phyloP scores from a whole-genome alignment of 2,888 invertebrate genomes.

The Nomada goodeniana region DNA sequence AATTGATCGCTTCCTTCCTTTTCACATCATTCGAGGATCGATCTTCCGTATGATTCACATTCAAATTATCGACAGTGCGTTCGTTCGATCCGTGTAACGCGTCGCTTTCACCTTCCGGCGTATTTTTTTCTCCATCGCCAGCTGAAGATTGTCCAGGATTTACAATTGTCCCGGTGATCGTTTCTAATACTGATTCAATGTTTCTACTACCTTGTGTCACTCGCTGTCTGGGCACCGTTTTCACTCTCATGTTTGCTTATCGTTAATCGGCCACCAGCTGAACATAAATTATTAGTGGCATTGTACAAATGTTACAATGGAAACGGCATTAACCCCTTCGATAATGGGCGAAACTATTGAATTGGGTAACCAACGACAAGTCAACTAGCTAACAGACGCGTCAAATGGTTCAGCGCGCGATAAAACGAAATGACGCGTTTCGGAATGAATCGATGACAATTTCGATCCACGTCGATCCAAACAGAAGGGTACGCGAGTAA shows the following conservation, averaged over 20 bases:
- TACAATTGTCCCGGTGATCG: background rate
- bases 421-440: no score
- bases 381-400: no score
- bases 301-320: background rate
- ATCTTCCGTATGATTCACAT: background rate
- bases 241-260: conserved; percentile 76
- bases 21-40: background rate
- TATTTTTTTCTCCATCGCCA: background rate
- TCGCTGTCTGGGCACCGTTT: conserved; percentile 75
- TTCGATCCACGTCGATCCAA: no score
- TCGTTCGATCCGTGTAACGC: background rate
- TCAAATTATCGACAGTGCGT: no score
- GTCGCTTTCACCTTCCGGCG: background rate
- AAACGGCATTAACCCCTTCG: background rate
- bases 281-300: background rate
- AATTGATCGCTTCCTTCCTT: conserved; percentile 18
- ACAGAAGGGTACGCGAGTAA: background rate
- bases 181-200: conserved; percentile 20
- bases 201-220: conserved; percentile 20
- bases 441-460: background rate
- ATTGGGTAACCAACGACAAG: no score
- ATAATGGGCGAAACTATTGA: no score
- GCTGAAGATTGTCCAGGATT: background rate
- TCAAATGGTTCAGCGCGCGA: background rate
- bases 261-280: background rate